Percentiles rank a stretch among this genome's conserved stretches.
phyloP scores from a whole-genome alignment of 2,888 invertebrate genomes.

The Rhamphomyia laevipes region DNA sequence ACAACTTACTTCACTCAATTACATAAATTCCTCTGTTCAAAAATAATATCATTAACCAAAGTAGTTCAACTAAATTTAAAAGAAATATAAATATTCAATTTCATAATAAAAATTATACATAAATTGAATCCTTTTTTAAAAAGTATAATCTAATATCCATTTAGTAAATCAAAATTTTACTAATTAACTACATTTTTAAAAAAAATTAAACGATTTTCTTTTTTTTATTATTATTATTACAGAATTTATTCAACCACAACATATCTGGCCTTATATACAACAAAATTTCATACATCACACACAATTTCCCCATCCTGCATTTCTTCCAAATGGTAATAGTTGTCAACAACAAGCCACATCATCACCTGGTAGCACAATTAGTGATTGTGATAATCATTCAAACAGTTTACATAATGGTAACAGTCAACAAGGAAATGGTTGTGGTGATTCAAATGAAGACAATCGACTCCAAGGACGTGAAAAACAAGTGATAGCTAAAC shows the following conservation, averaged over 20 bases:
- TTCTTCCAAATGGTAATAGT: slow-evolving; percentile 37
- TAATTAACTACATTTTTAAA: too few species aligned
- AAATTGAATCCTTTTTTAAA: too few species aligned
- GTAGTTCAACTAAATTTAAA: too few species aligned
- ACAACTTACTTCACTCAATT: too few species aligned
- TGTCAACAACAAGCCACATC: slow-evolving; percentile 39
- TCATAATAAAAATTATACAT: too few species aligned
- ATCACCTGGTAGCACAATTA: slow-evolving; percentile 39
- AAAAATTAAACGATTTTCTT: too few species aligned
- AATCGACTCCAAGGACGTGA: slow-evolving; percentile 29
- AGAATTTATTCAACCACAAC: slow-evolving; percentile 41
- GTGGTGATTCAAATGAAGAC: slow-evolving; percentile 15
- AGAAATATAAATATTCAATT: too few species aligned
- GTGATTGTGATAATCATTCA: slow-evolving; percentile 38
- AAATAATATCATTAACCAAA: too few species aligned
- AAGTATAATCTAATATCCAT: too few species aligned
- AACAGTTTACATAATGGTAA: slow-evolving; percentile 24
- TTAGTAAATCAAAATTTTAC: too few species aligned
- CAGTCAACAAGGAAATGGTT: slow-evolving; percentile 23
- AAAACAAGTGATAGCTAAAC: slow-evolving; percentile 57
- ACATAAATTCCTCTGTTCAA: too few species aligned
- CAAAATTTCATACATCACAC: slow-evolving; percentile 39
- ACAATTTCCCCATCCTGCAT: slow-evolving; percentile 38
- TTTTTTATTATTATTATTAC: slow-evolving; percentile 5
- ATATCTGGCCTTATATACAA: slow-evolving; percentile 41